Base-by-base conservation (phyloP, 2,888 invertebrate species). In the Callosobruchus maculatus region DNA sequence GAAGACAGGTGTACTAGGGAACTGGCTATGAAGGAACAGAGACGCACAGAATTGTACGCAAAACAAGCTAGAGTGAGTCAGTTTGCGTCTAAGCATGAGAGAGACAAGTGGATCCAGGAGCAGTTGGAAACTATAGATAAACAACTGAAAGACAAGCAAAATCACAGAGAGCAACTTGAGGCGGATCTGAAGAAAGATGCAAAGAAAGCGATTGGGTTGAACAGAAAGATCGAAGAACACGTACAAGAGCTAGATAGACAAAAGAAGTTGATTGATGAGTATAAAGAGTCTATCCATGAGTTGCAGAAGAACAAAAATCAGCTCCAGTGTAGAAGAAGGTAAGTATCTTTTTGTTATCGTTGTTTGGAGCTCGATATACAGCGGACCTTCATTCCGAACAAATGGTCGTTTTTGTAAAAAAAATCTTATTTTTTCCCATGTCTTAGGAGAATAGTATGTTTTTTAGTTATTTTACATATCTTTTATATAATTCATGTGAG, bases 61-160 rank as follows among this genome's bases (percentile, higher is more conserved):
- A 99, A 99, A 85, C 99, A 99, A 87, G 99, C 99, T 0, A 89
- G 98, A 80, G 98, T 98, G 0, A 97, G 96, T 76, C 98, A 98
- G 88, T 99, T 99, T 87, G 94, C 96, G 0, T 95, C 95, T 0
- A 92, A 94, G 82, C 97, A 97, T 81, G 98, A 99, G 85, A 89
- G 99, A 76, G 99, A 99, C 86, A 79, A 75, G 78, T 99, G 98
- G 97, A 98, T 99, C 82, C 94, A 96, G 84, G 96, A 95, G 82
- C 98, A 99, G 86, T 89, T 99, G 20, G 97, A 96, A 89, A 95
- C 96, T 20, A 88, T 99, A 4, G 96, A 93, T 83, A 97, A 97
- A 85, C 97, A 98, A 84, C 94, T 98, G 77, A 95, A 95, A 84
- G 99, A 99, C 85, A 98, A 98, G 85, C 94, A 95, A 78, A 97